A percentile compares a stretch with the other conserved stretches of the same genome.
Evolutionary conservation across 1,140 invertebrate genomes (phyloP).

Genomic region (Copidosoma floridanum): DNA sequence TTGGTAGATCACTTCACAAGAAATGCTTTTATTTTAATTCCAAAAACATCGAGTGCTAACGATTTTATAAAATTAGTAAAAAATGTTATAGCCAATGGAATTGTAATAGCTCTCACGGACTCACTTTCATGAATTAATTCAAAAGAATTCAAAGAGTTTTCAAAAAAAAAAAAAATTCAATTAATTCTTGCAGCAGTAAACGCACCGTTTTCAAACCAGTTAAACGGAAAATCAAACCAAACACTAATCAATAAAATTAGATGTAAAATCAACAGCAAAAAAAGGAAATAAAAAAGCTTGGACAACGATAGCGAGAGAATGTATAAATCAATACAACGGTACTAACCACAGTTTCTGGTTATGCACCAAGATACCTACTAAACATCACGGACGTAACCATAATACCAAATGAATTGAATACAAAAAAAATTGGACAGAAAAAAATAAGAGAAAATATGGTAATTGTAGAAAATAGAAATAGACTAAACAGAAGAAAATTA

Average conservation of each 20-base stretch:
- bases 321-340: conserved; percentile 12
- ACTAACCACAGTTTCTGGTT: conserved; percentile 10
- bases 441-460: neutral
- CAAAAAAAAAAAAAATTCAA: conserved; percentile 14
- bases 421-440: neutral
- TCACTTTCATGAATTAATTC: conserved; percentile 30
- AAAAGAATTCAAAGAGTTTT: conserved; percentile 26
- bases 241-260: no score
- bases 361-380: conserved; percentile 11
- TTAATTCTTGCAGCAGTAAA: conserved; percentile 23
- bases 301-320: conserved; percentile 17
- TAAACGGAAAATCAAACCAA: conserved; percentile 12
- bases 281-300: conserved; percentile 1
- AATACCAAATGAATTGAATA: conserved; percentile 10
- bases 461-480: conserved; percentile 2
- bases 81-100: no score
- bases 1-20: no score
- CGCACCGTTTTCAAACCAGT: conserved; percentile 15
- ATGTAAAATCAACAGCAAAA: no score
- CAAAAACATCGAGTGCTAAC: conserved; percentile 39
- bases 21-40: conserved; percentile 42
- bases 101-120: conserved; percentile 28
- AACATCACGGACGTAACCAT: neutral
- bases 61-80: conserved; percentile 49
- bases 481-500: conserved; percentile 1